Percentiles rank a stretch among this genome's conserved stretches.
These are phyloP conservation scores for Scaptomyza hsui DNA, from an alignment of 1,140 invertebrate genomes.

Conservation along the genomic window DNA sequence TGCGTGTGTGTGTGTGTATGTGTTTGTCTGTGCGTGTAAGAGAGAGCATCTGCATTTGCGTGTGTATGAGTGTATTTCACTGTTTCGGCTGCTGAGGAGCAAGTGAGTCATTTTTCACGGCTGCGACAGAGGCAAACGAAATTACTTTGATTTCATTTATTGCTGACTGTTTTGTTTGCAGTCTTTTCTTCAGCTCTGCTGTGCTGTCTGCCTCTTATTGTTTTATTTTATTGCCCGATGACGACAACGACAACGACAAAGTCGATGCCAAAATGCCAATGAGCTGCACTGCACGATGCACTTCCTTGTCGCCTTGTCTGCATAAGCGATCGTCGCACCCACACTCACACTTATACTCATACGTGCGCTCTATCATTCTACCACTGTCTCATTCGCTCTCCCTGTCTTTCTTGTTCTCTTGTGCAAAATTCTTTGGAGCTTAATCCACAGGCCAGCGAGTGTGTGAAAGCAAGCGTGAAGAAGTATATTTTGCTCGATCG, in stretches of 20 bases:
- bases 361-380: neutral
- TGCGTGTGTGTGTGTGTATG: slow-evolving; percentile 33
- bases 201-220: slow-evolving; percentile 12
- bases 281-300: slow-evolving; percentile 17
- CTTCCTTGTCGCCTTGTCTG: slow-evolving; percentile 26
- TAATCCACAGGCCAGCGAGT: slow-evolving; percentile 41
- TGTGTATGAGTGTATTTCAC: slow-evolving; percentile 21
- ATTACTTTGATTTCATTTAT: slow-evolving; percentile 73
- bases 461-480: slow-evolving; percentile 57
- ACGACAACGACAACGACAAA: slow-evolving; percentile 17
- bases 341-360: slow-evolving; percentile 32
- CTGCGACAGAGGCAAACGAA: slow-evolving; percentile 20
- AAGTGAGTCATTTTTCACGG: slow-evolving; percentile 75
- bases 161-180: slow-evolving; percentile 45
- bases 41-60: slow-evolving; percentile 19
- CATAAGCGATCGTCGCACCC: slow-evolving; percentile 33
- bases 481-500: slow-evolving; percentile 32
- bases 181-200: slow-evolving; percentile 21
- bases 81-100: slow-evolving; percentile 56
- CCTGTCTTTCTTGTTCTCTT: slow-evolving; percentile 1
- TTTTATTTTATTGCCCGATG: slow-evolving; percentile 12
- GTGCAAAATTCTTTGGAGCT: slow-evolving; percentile 40
- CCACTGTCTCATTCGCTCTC: slow-evolving; percentile 3
- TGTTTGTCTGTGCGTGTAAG: slow-evolving; percentile 17
- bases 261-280: slow-evolving; percentile 35